Evolutionary conservation across 2,888 invertebrate genomes (phyloP).

Genomic region (Anthophora plumipes): DNA sequence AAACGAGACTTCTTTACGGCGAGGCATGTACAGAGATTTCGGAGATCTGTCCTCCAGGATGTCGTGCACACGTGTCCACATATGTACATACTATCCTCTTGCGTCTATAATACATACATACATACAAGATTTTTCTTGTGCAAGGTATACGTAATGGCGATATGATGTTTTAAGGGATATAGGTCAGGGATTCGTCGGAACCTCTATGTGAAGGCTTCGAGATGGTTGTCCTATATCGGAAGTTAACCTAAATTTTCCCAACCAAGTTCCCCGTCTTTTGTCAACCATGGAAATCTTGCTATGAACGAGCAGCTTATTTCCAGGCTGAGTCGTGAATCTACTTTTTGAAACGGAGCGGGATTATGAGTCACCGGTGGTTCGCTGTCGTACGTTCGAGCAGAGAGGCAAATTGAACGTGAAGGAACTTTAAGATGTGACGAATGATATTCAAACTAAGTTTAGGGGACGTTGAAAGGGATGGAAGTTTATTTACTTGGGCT

Average conservation of each 20-base stretch:
- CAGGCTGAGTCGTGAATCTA: not conserved
- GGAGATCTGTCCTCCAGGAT: conserved; percentile 30
- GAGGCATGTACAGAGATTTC: conserved; percentile 46
- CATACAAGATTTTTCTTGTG: conserved; percentile 18
- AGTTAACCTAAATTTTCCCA: conserved; percentile 67
- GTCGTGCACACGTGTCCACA: not conserved
- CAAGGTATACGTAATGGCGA: conserved; percentile 59
- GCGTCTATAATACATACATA: not conserved
- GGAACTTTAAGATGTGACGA: not conserved
- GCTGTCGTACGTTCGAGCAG: not conserved
- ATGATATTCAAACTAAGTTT: not conserved
- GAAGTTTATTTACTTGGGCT: too few species aligned
- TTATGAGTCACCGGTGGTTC: not conserved
- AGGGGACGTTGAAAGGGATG: too few species aligned
- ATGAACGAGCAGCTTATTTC: conserved; percentile 28
- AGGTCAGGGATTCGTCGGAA: conserved; percentile 71
- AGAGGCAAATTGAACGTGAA: not conserved
- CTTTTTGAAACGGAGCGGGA: not conserved
- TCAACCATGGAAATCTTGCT: conserved; percentile 39
- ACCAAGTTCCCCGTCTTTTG: conserved; percentile 35
- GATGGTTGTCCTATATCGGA: conserved; percentile 55
- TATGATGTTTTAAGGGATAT: conserved; percentile 73
- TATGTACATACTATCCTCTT: not conserved
- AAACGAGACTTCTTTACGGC: conserved; percentile 56
- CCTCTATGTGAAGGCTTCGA: conserved; percentile 55